Conservation (phyloP, 2,888 invertebrate species). For the Lasioglossum calceatum region DNA sequence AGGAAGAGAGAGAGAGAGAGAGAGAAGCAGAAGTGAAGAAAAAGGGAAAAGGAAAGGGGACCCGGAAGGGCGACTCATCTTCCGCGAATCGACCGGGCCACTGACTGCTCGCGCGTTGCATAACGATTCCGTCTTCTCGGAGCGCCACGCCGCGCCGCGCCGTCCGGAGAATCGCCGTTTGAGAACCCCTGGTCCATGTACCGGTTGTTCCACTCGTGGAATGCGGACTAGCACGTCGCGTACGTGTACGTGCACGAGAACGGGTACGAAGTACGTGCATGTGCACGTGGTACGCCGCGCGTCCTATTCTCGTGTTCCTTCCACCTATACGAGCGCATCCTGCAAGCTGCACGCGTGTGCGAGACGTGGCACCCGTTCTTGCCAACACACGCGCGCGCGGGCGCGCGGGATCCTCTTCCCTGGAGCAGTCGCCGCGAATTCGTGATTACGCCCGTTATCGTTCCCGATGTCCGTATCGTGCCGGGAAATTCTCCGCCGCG, state of each 20-base stretch:
- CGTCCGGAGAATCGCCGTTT: conserved; percentile 50
- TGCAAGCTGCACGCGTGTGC: neutral
- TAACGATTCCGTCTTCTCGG: conserved; percentile 68
- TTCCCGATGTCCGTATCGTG: neutral
- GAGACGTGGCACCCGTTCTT: neutral
- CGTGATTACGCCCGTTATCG: conserved; percentile 35
- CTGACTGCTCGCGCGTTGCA: conserved; percentile 72
- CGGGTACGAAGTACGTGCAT: neutral
- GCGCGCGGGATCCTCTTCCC: neutral
- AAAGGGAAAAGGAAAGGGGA: conserved; percentile 45
- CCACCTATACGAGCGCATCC: conserved; percentile 15
- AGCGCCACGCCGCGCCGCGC: neutral
- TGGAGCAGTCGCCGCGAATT: conserved; percentile 12
- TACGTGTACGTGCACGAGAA: conserved; percentile 56
- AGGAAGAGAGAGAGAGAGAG: no score
- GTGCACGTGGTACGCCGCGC: neutral
- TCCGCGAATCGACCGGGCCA: conserved; percentile 71
- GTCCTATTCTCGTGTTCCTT: conserved; percentile 28
- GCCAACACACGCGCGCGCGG: neutral
- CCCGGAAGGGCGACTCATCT: conserved; percentile 71
- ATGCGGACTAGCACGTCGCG: conserved; percentile 81
- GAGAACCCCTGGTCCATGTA: conserved; percentile 83
- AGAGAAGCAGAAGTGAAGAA: conserved; percentile 30
- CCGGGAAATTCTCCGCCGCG: neutral
- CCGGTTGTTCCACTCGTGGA: conserved; percentile 84